These are phyloP conservation scores for Ptychochromis oligacanthus DNA, from an alignment of 2,113 vertebrate species.

Conservation along the genomic window DNA sequence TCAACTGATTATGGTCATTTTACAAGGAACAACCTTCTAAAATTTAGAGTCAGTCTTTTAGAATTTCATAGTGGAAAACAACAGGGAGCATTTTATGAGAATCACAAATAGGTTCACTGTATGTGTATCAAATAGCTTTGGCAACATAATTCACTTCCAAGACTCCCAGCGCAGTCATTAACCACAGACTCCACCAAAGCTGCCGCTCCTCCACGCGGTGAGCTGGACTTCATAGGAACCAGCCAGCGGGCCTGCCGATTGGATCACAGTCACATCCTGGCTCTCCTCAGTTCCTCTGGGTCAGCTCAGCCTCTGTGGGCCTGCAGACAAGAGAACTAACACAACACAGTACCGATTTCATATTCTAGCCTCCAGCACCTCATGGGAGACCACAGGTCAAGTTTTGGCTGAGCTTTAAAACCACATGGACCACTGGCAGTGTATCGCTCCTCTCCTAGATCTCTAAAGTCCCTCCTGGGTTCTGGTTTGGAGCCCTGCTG, in stretches of 20 bases:
- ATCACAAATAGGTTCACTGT: constrained; percentile 34
- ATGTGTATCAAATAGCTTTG: constrained; percentile 75
- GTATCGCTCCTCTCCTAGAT: neutral
- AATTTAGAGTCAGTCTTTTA: neutral
- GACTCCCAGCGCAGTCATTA: constrained; percentile 38
- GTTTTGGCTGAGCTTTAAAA: constrained; percentile 15
- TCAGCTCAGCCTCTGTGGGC: neutral
- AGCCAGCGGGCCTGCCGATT: neutral
- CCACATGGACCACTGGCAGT: neutral
- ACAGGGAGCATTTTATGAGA: constrained; percentile 30
- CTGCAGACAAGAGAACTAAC: neutral
- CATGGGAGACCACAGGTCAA: neutral
- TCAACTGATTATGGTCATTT: neutral
- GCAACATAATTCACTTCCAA: constrained; percentile 64
- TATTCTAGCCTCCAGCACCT: neutral
- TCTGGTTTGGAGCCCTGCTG: neutral
- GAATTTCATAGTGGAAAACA: constrained; percentile 28
- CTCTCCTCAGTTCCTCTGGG: neutral
- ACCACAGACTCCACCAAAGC: constrained; percentile 25
- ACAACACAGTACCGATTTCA: neutral
- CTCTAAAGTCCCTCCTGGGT: neutral
- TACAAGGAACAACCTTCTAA: constrained; percentile 6
- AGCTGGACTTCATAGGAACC: neutral
- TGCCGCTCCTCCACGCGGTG: neutral
- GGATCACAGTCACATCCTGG: neutral